phyloP scores from a whole-genome alignment of 2,797 vertebrate genomes.

The Phataginus tricuspis region DNA sequence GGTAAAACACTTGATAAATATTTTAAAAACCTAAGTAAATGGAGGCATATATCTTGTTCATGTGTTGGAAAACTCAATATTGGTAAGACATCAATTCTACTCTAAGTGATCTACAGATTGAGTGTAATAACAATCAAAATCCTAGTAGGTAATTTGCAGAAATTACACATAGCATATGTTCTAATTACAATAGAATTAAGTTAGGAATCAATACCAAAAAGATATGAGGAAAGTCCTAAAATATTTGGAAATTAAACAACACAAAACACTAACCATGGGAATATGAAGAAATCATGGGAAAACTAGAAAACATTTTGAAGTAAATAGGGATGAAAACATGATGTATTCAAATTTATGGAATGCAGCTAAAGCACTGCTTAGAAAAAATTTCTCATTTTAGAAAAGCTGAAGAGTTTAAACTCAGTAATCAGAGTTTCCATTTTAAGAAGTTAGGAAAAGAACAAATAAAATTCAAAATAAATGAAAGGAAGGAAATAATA shows the following conservation, averaged over 20 bases:
- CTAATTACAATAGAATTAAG: background rate
- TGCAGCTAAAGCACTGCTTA: background rate
- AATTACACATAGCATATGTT: background rate
- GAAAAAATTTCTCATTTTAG: background rate
- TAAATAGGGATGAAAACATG: background rate
- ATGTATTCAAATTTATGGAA: background rate
- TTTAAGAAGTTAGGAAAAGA: background rate
- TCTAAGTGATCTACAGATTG: background rate
- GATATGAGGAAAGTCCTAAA: background rate
- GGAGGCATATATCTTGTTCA: background rate
- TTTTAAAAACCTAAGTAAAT: background rate
- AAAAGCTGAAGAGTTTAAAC: constrained; percentile 12
- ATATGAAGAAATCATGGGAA: background rate
- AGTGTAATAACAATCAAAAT: background rate
- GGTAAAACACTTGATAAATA: background rate
- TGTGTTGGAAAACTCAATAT: background rate
- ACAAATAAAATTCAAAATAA: background rate
- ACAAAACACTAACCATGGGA: background rate
- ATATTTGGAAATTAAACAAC: background rate
- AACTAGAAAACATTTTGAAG: background rate
- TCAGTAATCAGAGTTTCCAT: background rate
- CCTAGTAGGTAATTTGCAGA: background rate
- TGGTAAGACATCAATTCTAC: background rate
- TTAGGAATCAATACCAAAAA: background rate
- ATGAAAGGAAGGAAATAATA: background rate